Base-by-base conservation (phyloP, 2,797 vertebrate genomes). In the Smutsia temminckii region DNA sequence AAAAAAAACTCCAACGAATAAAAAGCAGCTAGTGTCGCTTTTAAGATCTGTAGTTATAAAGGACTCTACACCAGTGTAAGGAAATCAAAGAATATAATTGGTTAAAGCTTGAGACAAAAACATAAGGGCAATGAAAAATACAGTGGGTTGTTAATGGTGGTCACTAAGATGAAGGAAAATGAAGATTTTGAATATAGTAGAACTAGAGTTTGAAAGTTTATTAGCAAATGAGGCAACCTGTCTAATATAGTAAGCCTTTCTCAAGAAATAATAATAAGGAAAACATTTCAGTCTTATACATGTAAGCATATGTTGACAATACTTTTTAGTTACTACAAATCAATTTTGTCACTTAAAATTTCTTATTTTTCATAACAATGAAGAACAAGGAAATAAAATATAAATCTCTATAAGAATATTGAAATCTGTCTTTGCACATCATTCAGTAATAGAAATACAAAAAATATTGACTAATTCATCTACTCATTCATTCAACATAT, bases 1-100 rank as follows among this genome's bases (percentile, higher is more conserved):
- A 57, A 61, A 87, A 68, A 75, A 16, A 71, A 77, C n/a, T 9
- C 69, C 40, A 75, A 94, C 86, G 86, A 96, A 96, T 84, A 97
- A 97, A 97, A 96, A 94, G 93, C 97, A 94, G 80, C 97, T 85
- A 98, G 91, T 96, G 96, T 95, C 79, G 34, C 89, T 90, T 85
- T 95, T 94, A 95, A 95, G 89, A 75, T 90, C 72, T 92, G 68
- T 57, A 78, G 68, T 96, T 95, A 40, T 93, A 97, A 97, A 96
- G 78, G 77, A 95, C 91, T 94, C 96, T 85, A 84, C 20, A 51
- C 69, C 32, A 75, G 63, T 69, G 25, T 79, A 90, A 91, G 92
- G 91, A 95, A 97, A 95, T 89, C 95, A 97, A 97, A 97, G 97
- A 95, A 88, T 80, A 88, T 25, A 88, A 81, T 95, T 94, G 68